A percentile compares a stretch with the other conserved stretches of the same genome.
These are phyloP conservation scores for Chesias legatella DNA, from an alignment of 2,888 invertebrate species.

Conservation along the genomic window DNA sequence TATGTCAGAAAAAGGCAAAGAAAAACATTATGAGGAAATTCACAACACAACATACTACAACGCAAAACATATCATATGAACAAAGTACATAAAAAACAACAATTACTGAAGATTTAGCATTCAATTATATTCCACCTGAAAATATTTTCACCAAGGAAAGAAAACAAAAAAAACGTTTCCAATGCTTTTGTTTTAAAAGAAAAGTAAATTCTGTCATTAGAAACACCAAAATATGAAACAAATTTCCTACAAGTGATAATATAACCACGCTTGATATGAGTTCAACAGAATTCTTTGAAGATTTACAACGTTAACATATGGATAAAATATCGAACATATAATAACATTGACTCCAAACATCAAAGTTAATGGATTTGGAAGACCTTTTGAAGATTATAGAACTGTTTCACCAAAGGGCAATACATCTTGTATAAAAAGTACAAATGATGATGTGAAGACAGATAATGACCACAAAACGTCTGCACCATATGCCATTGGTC, in stretches of 20 bases:
- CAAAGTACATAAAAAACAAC: too few species aligned
- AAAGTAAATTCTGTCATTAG: too few species aligned
- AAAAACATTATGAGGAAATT: too few species aligned
- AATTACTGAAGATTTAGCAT: not conserved
- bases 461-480: not conserved
- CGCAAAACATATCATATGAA: too few species aligned
- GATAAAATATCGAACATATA: conserved; percentile 2
- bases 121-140: conserved; percentile 10
- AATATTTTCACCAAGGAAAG: conserved; percentile 5
- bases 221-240: too few species aligned
- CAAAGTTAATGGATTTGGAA: conserved; percentile 15
- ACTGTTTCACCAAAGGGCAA: conserved; percentile 1
- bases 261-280: too few species aligned
- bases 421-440: not conserved
- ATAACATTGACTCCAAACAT: conserved; percentile 12
- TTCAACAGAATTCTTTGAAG: conserved; percentile 8
- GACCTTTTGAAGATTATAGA: conserved; percentile 3
- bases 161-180: conserved; percentile 1
- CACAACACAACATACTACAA: too few species aligned
- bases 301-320: conserved; percentile 10
- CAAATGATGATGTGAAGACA: not conserved
- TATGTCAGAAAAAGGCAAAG: too few species aligned
- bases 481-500: not conserved
- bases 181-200: too few species aligned
- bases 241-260: too few species aligned